These are phyloP conservation scores for Ctenochaetus hawaiiensis DNA, from an alignment of 2,797 vertebrate genomes.

Conservation along the genomic window DNA sequence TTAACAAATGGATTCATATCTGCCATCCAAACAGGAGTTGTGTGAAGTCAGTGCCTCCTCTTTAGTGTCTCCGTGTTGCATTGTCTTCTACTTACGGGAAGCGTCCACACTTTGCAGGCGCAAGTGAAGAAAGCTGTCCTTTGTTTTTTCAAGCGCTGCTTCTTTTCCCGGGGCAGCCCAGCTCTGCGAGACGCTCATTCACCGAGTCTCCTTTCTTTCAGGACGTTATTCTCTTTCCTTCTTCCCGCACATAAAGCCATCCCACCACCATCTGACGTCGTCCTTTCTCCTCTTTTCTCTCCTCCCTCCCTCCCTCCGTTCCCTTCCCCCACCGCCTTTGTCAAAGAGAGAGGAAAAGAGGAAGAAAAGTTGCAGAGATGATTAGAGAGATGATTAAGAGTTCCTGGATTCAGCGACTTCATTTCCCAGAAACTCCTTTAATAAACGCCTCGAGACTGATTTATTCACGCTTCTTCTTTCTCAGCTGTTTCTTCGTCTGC, in stretches of 20 bases:
- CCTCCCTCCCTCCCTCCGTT: conserved; percentile 9
- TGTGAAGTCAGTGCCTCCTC: neutral
- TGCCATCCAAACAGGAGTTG: neutral
- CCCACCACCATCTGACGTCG: conserved; percentile 72
- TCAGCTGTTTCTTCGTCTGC: neutral
- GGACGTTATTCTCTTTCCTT: conserved; percentile 38
- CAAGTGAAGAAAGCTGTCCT: conserved; percentile 15
- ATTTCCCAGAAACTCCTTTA: neutral
- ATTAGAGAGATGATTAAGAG: conserved; percentile 11
- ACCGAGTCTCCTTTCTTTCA: conserved; percentile 50
- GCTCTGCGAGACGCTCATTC: conserved; percentile 50
- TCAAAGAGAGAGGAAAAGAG: neutral
- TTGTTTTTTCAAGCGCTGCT: conserved; percentile 11
- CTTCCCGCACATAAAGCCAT: conserved; percentile 42
- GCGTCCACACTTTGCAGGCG: neutral
- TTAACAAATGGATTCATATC: neutral
- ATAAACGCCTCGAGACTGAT: neutral
- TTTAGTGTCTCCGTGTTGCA: neutral
- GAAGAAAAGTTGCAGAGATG: conserved; percentile 31
- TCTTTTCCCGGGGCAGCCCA: conserved; percentile 20
- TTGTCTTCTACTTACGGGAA: conserved; percentile 63
- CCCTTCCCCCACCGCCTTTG: conserved; percentile 54
- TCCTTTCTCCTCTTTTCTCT: conserved; percentile 27
- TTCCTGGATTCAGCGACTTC: conserved; percentile 14
- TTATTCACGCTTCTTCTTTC: neutral